Conservation (phyloP, 1,140 invertebrate species). For the Pentalonia nigronervosa region DNA sequence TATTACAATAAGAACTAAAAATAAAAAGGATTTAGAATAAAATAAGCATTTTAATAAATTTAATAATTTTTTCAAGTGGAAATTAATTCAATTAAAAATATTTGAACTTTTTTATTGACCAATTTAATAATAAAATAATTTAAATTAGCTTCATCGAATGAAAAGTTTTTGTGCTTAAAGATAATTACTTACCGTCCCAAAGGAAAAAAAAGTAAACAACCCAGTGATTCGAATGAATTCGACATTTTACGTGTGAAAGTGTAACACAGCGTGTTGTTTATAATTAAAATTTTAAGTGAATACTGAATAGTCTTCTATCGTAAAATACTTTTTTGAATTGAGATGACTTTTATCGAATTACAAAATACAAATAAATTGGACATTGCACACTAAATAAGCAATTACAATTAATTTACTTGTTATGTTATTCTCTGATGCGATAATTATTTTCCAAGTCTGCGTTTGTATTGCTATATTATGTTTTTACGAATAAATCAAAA, state of each 20-base stretch:
- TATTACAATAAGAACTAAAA: background rate
- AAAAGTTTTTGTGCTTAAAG: background rate
- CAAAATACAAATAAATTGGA: background rate
- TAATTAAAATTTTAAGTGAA: background rate
- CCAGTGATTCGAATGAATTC: background rate
- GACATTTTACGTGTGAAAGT: background rate
- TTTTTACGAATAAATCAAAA: background rate
- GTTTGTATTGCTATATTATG: background rate
- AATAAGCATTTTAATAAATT: background rate
- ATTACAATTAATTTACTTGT: background rate
- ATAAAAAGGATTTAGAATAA: background rate
- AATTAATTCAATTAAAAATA: background rate
- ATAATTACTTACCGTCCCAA: background rate
- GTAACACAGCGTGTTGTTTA: background rate
- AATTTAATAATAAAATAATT: background rate
- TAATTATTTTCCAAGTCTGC: background rate
- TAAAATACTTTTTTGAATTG: background rate
- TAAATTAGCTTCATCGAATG: background rate
- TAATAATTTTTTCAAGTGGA: background rate
- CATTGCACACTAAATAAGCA: background rate
- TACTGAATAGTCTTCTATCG: background rate
- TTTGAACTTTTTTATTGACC: background rate
- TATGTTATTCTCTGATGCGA: too few relatives aligned
- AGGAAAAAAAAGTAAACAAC: background rate
- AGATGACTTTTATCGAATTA: background rate